phyloP scores from a whole-genome alignment of 2,113 vertebrate genomes.

The Nothobranchius furzeri region DNA sequence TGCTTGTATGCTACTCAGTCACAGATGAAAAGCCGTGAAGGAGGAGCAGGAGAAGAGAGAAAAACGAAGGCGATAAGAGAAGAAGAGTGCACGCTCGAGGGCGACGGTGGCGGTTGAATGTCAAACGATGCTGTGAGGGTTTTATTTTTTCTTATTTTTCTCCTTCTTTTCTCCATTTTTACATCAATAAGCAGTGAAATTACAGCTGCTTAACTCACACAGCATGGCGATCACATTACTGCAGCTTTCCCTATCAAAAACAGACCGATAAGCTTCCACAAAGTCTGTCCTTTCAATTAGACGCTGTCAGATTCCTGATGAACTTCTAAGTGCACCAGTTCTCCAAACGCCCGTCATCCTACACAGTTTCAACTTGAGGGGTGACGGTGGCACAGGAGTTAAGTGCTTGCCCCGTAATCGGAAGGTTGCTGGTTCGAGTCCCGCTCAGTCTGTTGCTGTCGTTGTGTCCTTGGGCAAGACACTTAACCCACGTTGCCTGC shows the following conservation, averaged over 20 bases:
- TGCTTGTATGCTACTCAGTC: slow-evolving; percentile 25
- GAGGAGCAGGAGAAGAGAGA: slow-evolving; percentile 37
- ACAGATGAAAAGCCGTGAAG: slow-evolving; percentile 42
- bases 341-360: slow-evolving; percentile 17
- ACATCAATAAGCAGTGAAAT: slow-evolving; percentile 51
- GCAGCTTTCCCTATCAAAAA: slow-evolving; percentile 1
- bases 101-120: slow-evolving; percentile 48
- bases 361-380: slow-evolving; percentile 46
- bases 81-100: slow-evolving; percentile 41
- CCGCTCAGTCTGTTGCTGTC: no score
- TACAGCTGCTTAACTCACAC: slow-evolving; percentile 40
- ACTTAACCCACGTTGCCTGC: no score
- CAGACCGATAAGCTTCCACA: slow-evolving; percentile 10
- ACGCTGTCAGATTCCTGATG: slow-evolving; percentile 15
- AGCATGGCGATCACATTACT: neutral
- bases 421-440: no score
- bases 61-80: slow-evolving; percentile 34
- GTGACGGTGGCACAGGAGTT: no score
- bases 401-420: no score
- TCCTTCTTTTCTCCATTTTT: slow-evolving; percentile 31
- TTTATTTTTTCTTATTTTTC: slow-evolving; percentile 14
- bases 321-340: slow-evolving; percentile 1
- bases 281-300: slow-evolving; percentile 8
- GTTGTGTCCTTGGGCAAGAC: no score
- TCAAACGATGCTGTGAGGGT: slow-evolving; percentile 54